Base-by-base conservation (phyloP, 2,888 invertebrate genomes). In the Rotaria macrura region DNA sequence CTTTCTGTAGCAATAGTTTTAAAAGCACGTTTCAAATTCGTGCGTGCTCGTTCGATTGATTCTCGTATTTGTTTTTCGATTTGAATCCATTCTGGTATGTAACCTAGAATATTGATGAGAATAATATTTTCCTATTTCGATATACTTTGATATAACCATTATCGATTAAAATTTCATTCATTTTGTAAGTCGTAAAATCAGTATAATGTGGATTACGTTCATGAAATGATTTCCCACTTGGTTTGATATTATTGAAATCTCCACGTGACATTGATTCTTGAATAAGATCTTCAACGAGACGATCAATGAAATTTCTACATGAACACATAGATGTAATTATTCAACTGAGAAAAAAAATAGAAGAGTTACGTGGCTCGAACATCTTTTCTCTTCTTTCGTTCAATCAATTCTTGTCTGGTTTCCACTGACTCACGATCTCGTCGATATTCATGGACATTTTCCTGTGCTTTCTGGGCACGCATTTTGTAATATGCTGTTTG, bases 241-340 rank as follows among this genome's bases (percentile, higher is more conserved):
- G 95, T 49, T 93, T 92, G 9, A 96, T 91, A 90, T 96, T 95
- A 88, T 94, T 94, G 91, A 96, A 96, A 89, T 96, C 95, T 0
- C 96, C 96, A 90, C 94, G 94, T 0, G 94, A 94, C 93, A 96
- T 96, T 0, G 96, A 94, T 89, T 96, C 95, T 89, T 95, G 95
- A 87, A 96, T 96, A 87, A 95, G 92, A 92, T 96, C 96, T 90
- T 96, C 96, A 0, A 96, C 96, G 0, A 96, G 91, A 85, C 96
- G 93, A 87, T 96, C 96, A 88, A 95, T 94, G 0, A 95, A 95
- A 89, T 93, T 89, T 86, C 89, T 89, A 34, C 25, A 47, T 25
- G 7, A 43, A 29, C 10, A 65, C 10, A 65, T 7, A 49, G 14
- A 12, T 49, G 14, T 49, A 12, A 17, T 49, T 49, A 49, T 49